Percentiles rank a stretch among this genome's conserved stretches.
These are phyloP conservation scores for Drosophila longiperda DNA, from an alignment of 2,888 invertebrate genomes.

Conservation along the genomic window DNA sequence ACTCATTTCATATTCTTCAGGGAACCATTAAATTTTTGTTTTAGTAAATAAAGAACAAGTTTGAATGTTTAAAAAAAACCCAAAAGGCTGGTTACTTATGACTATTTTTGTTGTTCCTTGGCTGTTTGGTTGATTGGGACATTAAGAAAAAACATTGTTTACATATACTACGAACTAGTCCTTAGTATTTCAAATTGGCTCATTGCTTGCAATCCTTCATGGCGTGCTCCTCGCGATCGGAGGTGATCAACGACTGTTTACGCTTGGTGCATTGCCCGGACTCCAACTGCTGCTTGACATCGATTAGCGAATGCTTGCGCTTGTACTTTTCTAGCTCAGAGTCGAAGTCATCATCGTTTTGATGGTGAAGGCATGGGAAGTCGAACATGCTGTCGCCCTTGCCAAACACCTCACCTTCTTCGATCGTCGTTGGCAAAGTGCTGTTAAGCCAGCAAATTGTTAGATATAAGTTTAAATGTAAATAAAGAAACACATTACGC, in stretches of 20 bases:
- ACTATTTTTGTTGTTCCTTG: slow-evolving; percentile 13
- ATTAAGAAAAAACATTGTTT: slow-evolving; percentile 51
- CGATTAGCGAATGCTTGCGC: slow-evolving; percentile 80
- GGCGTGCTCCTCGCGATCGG: slow-evolving; percentile 73
- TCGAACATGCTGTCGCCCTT: slow-evolving; percentile 86
- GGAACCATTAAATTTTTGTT: slow-evolving; percentile 13
- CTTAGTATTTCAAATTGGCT: slow-evolving; percentile 37
- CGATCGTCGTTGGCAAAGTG: slow-evolving; percentile 87
- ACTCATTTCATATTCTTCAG: slow-evolving; percentile 21
- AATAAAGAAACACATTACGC: not conserved
- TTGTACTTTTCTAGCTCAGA: slow-evolving; percentile 80
- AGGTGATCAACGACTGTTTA: slow-evolving; percentile 74
- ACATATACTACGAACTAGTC: slow-evolving; percentile 65
- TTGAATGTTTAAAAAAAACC: slow-evolving; percentile 5
- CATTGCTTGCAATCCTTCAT: slow-evolving; percentile 78
- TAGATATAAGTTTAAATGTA: not conserved
- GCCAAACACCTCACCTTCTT: slow-evolving; percentile 87
- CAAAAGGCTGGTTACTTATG: slow-evolving; percentile 15
- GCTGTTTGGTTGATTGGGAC: not conserved
- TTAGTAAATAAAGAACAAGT: not conserved
- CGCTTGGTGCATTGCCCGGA: slow-evolving; percentile 71
- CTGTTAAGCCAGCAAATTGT: slow-evolving; percentile 52
- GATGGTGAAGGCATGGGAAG: slow-evolving; percentile 84
- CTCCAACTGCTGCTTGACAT: slow-evolving; percentile 75
- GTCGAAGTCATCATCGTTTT: slow-evolving; percentile 72